Conservation (phyloP, 2,888 invertebrate genomes). For the Sylvicola cinctus region DNA sequence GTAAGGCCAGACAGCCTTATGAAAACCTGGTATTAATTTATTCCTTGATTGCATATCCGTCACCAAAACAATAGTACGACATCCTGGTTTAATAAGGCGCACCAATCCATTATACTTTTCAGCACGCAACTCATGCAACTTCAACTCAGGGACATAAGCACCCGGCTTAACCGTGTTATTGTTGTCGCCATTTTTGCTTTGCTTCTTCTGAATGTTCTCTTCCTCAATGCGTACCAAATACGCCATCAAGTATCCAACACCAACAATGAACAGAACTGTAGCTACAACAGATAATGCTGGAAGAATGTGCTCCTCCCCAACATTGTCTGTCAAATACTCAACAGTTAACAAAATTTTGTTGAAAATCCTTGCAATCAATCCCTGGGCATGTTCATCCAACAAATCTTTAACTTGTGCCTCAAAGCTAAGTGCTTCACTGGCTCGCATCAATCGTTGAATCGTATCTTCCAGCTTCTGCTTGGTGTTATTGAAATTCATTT, state of each 20-base stretch:
- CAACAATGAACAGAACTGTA: conserved; percentile 56
- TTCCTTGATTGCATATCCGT: conserved; percentile 76
- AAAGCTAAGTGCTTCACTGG: conserved; percentile 53
- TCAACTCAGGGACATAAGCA: conserved; percentile 39
- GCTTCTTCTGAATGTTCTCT: conserved; percentile 18
- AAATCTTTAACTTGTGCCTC: conserved; percentile 63
- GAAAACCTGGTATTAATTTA: conserved; percentile 75
- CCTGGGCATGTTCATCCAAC: conserved; percentile 56
- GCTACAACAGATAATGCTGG: conserved; percentile 59
- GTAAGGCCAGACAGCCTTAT: conserved; percentile 87
- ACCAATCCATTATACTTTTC: conserved; percentile 93
- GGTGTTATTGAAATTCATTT: conserved; percentile 42
- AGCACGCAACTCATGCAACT: conserved; percentile 76
- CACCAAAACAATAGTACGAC: conserved; percentile 76
- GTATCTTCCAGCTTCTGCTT: conserved; percentile 49
- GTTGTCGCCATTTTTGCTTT: conserved; percentile 11
- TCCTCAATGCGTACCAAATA: conserved; percentile 41
- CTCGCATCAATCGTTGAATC: conserved; percentile 45
- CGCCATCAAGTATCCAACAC: conserved; percentile 68
- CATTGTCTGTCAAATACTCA: conserved; percentile 48
- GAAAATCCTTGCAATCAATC: conserved; percentile 46
- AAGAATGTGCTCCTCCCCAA: conserved; percentile 56
- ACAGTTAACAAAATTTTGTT: conserved; percentile 41
- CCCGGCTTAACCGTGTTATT: too few relatives aligned
- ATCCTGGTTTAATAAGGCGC: conserved; percentile 80